Evolutionary conservation across 1,140 invertebrate species (phyloP).

Genomic region (Nasonia giraulti): DNA sequence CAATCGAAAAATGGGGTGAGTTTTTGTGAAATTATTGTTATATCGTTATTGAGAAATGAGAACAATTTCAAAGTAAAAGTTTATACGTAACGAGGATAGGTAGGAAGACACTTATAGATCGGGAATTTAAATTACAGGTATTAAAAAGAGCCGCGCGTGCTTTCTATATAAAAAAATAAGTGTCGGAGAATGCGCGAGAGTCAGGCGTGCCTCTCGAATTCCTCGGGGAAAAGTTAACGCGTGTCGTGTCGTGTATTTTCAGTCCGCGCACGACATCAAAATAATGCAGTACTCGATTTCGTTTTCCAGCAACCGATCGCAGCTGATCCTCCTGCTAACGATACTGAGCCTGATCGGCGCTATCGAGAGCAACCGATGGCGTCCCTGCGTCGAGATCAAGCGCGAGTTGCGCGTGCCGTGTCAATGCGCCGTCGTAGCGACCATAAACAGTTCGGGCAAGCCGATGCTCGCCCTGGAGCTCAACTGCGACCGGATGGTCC

Average conservation of each 20-base stretch:
- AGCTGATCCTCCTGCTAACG: not conserved
- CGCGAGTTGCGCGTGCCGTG: conserved; percentile 80
- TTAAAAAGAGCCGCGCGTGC: too few species aligned
- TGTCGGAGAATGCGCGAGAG: too few species aligned
- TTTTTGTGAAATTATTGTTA: not conserved
- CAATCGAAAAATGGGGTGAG: not conserved
- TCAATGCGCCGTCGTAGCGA: conserved; percentile 68
- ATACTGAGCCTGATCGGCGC: not conserved
- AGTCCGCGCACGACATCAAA: not conserved
- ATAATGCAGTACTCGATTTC: not conserved
- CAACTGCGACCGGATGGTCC: conserved; percentile 89
- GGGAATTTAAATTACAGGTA: not conserved
- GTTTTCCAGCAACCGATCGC: not conserved
- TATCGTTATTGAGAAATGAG: too few species aligned
- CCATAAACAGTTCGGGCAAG: not conserved
- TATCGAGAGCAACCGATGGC: conserved; percentile 66
- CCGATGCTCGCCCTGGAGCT: conserved; percentile 75
- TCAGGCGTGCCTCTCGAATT: not conserved
- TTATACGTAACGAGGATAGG: too few species aligned
- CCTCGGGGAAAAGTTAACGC: not conserved
- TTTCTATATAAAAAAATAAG: not conserved
- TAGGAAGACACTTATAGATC: too few species aligned
- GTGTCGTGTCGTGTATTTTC: too few species aligned
- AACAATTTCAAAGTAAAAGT: too few species aligned
- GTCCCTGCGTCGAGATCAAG: conserved; percentile 80